These are phyloP conservation scores for Taxidea taxus DNA, from an alignment of 2,113 vertebrate genomes.

Conservation along the genomic window DNA sequence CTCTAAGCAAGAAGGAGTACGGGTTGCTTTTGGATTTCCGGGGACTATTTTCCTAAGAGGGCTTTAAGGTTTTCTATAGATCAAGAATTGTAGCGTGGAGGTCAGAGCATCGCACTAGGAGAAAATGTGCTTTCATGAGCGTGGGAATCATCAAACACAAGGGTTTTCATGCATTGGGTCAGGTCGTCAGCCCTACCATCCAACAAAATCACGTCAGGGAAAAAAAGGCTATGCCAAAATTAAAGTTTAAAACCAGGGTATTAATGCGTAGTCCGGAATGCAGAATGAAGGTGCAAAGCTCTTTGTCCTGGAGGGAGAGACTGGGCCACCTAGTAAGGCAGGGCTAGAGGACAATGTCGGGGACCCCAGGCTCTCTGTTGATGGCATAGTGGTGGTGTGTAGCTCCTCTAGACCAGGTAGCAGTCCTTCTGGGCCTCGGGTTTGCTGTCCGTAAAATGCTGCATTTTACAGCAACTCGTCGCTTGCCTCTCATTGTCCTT, in stretches of 20 bases:
- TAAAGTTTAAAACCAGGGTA: neutral
- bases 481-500: neutral
- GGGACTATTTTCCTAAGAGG: neutral
- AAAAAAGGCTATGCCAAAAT: neutral
- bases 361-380: neutral
- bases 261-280: neutral
- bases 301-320: neutral
- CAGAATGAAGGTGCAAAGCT: neutral
- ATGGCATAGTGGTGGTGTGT: neutral
- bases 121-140: neutral
- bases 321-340: neutral
- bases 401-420: neutral
- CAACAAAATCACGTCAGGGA: too few relatives aligned
- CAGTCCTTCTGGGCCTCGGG: neutral
- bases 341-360: neutral
- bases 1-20: neutral
- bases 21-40: neutral
- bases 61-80: neutral
- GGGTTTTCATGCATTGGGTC: neutral
- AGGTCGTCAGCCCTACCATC: neutral
- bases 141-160: neutral
- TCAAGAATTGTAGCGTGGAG: neutral
- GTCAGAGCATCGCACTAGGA: fast-evolving
- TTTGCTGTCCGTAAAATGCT: neutral
- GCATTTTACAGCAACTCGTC: neutral